A percentile compares a stretch with the other conserved stretches of the same genome.
phyloP scores from a whole-genome alignment of 2,888 invertebrate species.

The Petrolisthes cinctipes region DNA sequence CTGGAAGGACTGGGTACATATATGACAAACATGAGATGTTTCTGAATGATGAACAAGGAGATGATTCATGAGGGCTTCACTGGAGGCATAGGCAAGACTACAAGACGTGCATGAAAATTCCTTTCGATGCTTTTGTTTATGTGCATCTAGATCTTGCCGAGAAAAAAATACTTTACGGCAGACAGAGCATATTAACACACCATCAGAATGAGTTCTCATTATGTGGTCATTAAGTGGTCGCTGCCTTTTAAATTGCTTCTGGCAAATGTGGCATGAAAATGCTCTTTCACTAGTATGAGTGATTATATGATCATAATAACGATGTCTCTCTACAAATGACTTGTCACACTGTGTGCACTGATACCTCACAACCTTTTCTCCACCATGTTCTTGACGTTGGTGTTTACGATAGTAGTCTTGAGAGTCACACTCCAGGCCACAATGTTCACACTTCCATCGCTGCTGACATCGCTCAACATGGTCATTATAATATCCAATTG shows the following conservation, averaged over 20 bases:
- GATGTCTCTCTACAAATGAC: conserved; percentile 56
- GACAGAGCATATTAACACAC: conserved; percentile 15
- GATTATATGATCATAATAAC: conserved; percentile 61
- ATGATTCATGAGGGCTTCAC: conserved; percentile 53
- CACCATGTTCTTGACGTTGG: conserved; percentile 46
- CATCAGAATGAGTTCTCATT: conserved; percentile 44
- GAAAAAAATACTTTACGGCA: conserved; percentile 48
- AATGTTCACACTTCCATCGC: conserved; percentile 61
- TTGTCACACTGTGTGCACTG: conserved; percentile 58
- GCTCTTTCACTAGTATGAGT: conserved; percentile 54
- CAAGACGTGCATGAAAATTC: conserved; percentile 48
- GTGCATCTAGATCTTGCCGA: conserved; percentile 42
- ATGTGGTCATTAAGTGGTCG: conserved; percentile 61
- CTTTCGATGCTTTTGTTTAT: conserved; percentile 40
- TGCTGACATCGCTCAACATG: conserved; percentile 60
- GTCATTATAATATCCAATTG: conserved; percentile 61
- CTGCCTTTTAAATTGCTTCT: conserved; percentile 59
- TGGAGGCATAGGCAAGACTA: conserved; percentile 47
- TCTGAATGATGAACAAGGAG: conserved; percentile 50
- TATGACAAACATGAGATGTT: conserved; percentile 38
- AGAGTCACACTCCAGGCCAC: conserved; percentile 50
- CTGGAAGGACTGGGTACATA: conserved; percentile 48
- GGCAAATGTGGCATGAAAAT: conserved; percentile 51
- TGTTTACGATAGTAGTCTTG: conserved; percentile 61
- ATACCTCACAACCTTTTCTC: conserved; percentile 43